A percentile compares a stretch with the other conserved stretches of the same genome.
These are phyloP conservation scores for Macquaria ambigua DNA, from an alignment of 2,113 vertebrate species.

Conservation along the genomic window DNA sequence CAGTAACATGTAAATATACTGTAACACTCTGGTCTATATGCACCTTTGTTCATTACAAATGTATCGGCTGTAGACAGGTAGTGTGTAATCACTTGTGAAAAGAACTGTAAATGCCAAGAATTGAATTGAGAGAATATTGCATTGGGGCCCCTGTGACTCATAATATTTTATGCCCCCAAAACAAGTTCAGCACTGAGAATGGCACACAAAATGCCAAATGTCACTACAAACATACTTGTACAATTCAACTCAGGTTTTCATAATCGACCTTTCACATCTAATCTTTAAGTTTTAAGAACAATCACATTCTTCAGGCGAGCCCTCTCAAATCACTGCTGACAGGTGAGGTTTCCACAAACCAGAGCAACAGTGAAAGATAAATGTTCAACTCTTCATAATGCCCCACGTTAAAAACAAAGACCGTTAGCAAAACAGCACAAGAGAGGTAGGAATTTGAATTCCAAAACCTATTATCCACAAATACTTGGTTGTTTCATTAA, in stretches of 20 bases:
- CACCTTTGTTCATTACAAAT: conserved; percentile 17
- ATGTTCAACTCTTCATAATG: conserved; percentile 57
- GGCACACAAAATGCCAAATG: conserved; percentile 66
- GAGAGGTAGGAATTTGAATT: conserved; percentile 71
- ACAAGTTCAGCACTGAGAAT: conserved; percentile 49
- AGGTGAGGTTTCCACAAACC: conserved; percentile 21
- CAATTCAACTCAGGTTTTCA: conserved; percentile 31
- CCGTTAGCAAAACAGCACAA: conserved; percentile 40
- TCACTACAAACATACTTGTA: conserved; percentile 25
- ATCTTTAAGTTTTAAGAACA: conserved; percentile 45
- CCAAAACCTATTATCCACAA: conserved; percentile 51
- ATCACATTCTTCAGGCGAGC: conserved; percentile 28
- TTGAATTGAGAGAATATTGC: conserved; percentile 56
- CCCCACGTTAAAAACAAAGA: conserved; percentile 58
- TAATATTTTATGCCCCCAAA: conserved; percentile 41
- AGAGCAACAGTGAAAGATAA: conserved; percentile 34
- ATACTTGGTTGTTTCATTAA: conserved; percentile 35
- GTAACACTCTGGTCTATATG: background rate
- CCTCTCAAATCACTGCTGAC: conserved; percentile 38
- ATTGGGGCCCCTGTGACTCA: conserved; percentile 54
- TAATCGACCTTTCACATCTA: conserved; percentile 57
- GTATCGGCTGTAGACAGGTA: conserved; percentile 6
- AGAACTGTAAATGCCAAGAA: conserved; percentile 24
- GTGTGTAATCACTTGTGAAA: conserved; percentile 9
- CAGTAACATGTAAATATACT: conserved; percentile 16